Percentiles rank a stretch among this genome's conserved stretches.
Conservation (phyloP, 2,797 vertebrate genomes). For the Lutjanus argentimaculatus region DNA sequence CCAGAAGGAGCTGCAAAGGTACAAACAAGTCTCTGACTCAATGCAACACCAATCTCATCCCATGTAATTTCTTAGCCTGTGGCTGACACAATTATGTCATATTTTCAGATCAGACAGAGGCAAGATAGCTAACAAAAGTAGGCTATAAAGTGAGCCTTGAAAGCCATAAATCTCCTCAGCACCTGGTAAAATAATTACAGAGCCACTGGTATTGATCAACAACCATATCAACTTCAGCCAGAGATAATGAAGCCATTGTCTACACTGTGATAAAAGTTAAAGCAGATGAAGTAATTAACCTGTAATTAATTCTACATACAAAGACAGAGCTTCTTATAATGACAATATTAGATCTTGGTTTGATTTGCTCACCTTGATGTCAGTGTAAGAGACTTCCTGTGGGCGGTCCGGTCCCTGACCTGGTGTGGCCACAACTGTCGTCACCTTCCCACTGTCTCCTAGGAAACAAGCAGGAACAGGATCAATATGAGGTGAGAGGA, state of each 20-base stretch:
- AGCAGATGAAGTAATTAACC: neutral
- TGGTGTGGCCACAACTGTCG: conserved; percentile 92
- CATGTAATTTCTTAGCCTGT: neutral
- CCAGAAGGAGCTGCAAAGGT: neutral
- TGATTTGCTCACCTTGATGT: conserved; percentile 87
- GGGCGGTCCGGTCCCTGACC: conserved; percentile 93
- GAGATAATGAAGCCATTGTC: neutral
- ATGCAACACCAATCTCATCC: neutral
- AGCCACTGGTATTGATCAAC: conserved; percentile 17
- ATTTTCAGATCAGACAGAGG: conserved; percentile 9
- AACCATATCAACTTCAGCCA: neutral
- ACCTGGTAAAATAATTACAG: conserved; percentile 3
- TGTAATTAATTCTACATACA: too few species aligned
- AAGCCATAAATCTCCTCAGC: conserved; percentile 13
- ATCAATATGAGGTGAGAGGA: neutral
- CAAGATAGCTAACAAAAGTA: neutral
- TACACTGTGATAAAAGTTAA: neutral
- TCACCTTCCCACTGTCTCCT: conserved; percentile 94
- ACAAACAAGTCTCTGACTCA: neutral
- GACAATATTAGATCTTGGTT: neutral
- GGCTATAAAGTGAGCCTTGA: neutral
- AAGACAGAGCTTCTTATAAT: neutral
- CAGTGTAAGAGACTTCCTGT: conserved; percentile 94
- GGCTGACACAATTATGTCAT: conserved; percentile 43
- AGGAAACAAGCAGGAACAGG: conserved; percentile 35